A percentile compares a stretch with the other conserved stretches of the same genome.
Conservation (phyloP, 1,140 invertebrate genomes). For the Rhopalosiphum maidis region DNA sequence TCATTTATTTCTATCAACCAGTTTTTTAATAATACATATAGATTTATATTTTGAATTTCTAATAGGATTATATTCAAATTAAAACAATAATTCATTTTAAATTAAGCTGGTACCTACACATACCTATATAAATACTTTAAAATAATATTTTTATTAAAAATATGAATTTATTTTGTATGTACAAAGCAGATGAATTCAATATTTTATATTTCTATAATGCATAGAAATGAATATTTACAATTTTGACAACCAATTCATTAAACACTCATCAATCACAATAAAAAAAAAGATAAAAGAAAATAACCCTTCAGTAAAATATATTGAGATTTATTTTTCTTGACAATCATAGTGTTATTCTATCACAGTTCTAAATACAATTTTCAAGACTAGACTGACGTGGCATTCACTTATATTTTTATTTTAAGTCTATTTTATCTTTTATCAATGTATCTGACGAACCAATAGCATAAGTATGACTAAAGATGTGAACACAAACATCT, state of each 20-base stretch:
- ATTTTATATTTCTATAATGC: not conserved
- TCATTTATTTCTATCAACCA: too few species aligned
- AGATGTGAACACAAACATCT: constrained; percentile 1
- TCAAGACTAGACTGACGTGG: not conserved
- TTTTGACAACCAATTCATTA: constrained; percentile 8
- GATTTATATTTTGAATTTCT: too few species aligned
- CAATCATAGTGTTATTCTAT: constrained; percentile 8
- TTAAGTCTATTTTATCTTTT: constrained; percentile 9
- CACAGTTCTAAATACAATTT: constrained; percentile 1
- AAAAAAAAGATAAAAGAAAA: constrained; percentile 4
- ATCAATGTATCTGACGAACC: not conserved
- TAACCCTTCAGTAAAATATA: constrained; percentile 9
- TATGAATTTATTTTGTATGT: not conserved
- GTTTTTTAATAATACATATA: too few species aligned
- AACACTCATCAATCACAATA: not conserved
- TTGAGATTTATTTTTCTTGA: constrained; percentile 3
- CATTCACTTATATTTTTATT: constrained; percentile 1
- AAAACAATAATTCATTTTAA: too few species aligned
- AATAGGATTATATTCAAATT: too few species aligned
- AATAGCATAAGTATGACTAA: not conserved
- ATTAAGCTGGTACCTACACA: too few species aligned
- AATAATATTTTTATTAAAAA: not conserved
- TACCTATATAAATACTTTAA: too few species aligned
- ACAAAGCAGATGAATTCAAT: not conserved
- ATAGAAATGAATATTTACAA: not conserved